These are phyloP conservation scores for Neoniphon sammara DNA, from an alignment of 2,797 vertebrate genomes.

Conservation along the genomic window DNA sequence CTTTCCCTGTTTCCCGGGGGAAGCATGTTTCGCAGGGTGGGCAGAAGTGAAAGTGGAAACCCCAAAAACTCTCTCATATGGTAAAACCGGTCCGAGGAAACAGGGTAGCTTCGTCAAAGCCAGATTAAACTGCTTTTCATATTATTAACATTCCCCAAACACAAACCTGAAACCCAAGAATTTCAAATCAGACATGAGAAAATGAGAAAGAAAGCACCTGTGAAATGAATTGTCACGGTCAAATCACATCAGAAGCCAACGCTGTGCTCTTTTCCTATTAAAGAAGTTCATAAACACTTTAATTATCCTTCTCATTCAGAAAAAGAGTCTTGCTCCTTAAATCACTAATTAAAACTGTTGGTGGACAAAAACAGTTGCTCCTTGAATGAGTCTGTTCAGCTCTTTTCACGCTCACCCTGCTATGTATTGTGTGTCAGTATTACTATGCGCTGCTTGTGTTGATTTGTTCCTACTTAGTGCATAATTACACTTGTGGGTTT, in stretches of 20 bases:
- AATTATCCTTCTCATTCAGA: conserved; percentile 47
- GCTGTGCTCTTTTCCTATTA: conserved; percentile 35
- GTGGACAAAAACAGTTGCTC: conserved; percentile 51
- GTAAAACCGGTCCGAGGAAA: too few relatives aligned
- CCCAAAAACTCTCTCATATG: too few relatives aligned
- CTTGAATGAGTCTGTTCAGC: conserved; percentile 44
- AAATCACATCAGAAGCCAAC: conserved; percentile 45
- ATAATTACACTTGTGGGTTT: conserved; percentile 75
- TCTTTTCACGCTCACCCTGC: conserved; percentile 49
- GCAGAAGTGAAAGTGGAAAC: too few relatives aligned
- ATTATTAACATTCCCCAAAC: conserved; percentile 4
- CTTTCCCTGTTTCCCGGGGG: too few relatives aligned
- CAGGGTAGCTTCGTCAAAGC: too few relatives aligned
- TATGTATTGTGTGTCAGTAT: conserved; percentile 61
- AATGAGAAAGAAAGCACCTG: conserved; percentile 34
- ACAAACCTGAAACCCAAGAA: conserved; percentile 28
- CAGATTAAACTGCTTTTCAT: conserved; percentile 18
- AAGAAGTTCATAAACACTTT: conserved; percentile 24
- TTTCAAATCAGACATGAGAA: conserved; percentile 35
- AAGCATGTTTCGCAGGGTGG: too few relatives aligned
- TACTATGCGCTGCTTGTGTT: conserved; percentile 59
- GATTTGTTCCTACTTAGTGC: conserved; percentile 69
- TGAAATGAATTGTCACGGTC: conserved; percentile 38
- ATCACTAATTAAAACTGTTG: conserved; percentile 57
- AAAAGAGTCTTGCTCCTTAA: conserved; percentile 45